A percentile compares a stretch with the other conserved stretches of the same genome.
These are phyloP conservation scores for Callionymus lyra DNA, from an alignment of 2,113 vertebrate genomes.

Conservation along the genomic window DNA sequence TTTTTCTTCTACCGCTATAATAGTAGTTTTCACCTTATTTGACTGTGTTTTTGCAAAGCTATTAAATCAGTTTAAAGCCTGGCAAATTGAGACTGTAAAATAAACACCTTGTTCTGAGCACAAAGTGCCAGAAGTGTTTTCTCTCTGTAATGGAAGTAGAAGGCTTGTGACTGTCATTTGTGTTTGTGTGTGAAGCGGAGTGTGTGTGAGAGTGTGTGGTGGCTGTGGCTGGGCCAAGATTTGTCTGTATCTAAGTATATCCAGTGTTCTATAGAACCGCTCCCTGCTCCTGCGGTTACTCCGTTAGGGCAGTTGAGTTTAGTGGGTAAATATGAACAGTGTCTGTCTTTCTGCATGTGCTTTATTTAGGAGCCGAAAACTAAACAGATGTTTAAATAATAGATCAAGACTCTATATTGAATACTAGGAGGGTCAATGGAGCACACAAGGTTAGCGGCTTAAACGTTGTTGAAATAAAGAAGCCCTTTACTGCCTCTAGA, in stretches of 20 bases:
- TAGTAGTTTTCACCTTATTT: not conserved
- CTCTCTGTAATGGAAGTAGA: constrained; percentile 2
- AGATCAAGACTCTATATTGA: constrained; percentile 3
- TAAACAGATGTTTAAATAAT: constrained; percentile 33
- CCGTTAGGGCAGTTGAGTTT: constrained; percentile 26
- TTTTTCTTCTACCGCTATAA: too few relatives aligned
- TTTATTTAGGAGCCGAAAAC: constrained; percentile 46
- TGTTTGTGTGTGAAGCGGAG: constrained; percentile 1
- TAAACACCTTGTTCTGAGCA: constrained; percentile 10
- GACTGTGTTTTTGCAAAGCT: not conserved
- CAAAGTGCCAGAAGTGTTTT: constrained; percentile 13
- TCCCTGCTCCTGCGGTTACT: constrained; percentile 48
- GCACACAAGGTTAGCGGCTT: too few relatives aligned
- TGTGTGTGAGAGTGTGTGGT: constrained; percentile 10
- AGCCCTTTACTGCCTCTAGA: too few relatives aligned
- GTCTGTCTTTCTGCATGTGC: constrained; percentile 23
- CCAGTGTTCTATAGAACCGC: constrained; percentile 45
- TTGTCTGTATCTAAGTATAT: constrained; percentile 42
- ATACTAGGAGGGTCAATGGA: too few relatives aligned
- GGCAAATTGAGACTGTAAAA: constrained; percentile 12
- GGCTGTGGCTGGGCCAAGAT: constrained; percentile 19
- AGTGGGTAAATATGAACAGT: constrained; percentile 41
- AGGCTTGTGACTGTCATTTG: constrained; percentile 5
- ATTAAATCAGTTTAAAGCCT: not conserved
- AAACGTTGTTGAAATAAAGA: too few relatives aligned